Evolutionary conservation across 1,140 invertebrate species (phyloP), one percentile per base, ranked within the genome.

Genomic region (Bradysia coprophila): DNA sequence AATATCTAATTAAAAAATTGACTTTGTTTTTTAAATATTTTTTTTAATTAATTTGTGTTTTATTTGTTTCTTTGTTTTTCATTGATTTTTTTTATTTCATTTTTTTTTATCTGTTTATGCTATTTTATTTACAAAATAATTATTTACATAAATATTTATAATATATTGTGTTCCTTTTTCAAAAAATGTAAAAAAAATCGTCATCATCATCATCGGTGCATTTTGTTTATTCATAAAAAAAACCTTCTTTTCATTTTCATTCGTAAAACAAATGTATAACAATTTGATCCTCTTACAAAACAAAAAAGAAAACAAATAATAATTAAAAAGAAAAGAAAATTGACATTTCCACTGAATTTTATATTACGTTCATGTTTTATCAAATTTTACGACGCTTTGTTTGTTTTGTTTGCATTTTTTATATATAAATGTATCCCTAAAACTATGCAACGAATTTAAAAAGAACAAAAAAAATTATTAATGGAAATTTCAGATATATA

Each of bases 1-100:
- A 28, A 8, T 55, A 55, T 55, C 55, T 55, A 55, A 55, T 55
- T 53, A 55, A 53, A 55, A 52, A 44, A 40, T 49, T 50, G 47
- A 45, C 20, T 39, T 39, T 18, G 38, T 20, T 20, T 20, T 13
- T 39, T 20, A 13, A 6, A 20, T 39, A 11, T 39, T 39, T 21
- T 10, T 39, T 39, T 54, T 56, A 54, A 55, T 54, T 54, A 51
- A 55, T 54, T 53, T 53, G 48, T 51, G 49, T 47, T 51, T 50
- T 43, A 43, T 50, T 55, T 55, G 53, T 50, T 51, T 55, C 49
- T 55, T 53, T 51, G 49, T 48, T 48, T 39, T 21, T 13, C 13
- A 20, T 39, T 51, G 49, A 50, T 48, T 39, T 21, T 13, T 18
- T 39, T 39, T 39, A 11, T 39, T 21, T 18, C 13, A 21, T 13